Evolutionary conservation across 2,113 vertebrate genomes (phyloP).

Genomic region (Gnathonemus echidnorhynchus): DNA sequence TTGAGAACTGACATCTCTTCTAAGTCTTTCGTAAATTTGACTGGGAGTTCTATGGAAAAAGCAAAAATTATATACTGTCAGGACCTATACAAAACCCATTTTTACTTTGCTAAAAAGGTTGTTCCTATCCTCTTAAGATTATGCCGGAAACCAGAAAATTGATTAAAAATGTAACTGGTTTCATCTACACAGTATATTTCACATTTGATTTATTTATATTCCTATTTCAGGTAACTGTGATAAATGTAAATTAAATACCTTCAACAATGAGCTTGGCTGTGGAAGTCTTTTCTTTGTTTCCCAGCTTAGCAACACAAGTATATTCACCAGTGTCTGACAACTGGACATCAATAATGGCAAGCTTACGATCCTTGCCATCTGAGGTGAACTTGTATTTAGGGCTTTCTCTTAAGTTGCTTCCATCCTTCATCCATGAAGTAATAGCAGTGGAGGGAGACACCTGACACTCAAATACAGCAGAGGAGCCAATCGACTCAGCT

Average conservation of each 20-base stretch:
- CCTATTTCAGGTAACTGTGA: background rate
- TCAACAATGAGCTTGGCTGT: constrained; percentile 91
- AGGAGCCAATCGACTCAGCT: constrained; percentile 87
- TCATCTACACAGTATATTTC: background rate
- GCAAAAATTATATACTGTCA: background rate
- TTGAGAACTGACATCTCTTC: constrained; percentile 85
- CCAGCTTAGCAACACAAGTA: constrained; percentile 83
- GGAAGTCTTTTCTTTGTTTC: constrained; percentile 88
- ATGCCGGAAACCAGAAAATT: background rate
- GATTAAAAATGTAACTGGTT: background rate
- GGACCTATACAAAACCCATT: background rate
- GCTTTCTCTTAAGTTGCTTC: constrained; percentile 80
- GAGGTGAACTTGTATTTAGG: constrained; percentile 91
- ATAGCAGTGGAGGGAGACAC: constrained; percentile 90
- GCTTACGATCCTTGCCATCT: constrained; percentile 92
- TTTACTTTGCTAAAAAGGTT: background rate
- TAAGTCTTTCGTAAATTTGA: constrained; percentile 80
- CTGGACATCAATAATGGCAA: constrained; percentile 92
- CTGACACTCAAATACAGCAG: constrained; percentile 89
- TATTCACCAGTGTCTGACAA: constrained; percentile 93
- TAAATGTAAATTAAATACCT: constrained; percentile 65
- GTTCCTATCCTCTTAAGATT: background rate
- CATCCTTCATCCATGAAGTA: constrained; percentile 93
- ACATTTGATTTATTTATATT: background rate
- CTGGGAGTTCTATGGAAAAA: constrained; percentile 73